Evolutionary conservation across 2,797 vertebrate species (phyloP), one percentile per base, ranked within the genome.

Genomic region (Xiphophorus birchmanni): DNA sequence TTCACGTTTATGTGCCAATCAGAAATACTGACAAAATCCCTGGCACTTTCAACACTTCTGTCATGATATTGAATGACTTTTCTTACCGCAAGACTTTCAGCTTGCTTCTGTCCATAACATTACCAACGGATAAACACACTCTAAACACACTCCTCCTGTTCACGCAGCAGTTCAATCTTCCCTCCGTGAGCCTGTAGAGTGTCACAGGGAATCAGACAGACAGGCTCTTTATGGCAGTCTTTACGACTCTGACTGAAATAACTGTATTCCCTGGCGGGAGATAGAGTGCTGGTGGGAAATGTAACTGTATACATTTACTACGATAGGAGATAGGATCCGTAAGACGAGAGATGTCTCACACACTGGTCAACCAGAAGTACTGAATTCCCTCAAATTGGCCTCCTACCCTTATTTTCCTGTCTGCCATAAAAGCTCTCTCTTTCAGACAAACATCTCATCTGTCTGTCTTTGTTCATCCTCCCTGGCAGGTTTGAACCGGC

Each of bases 241-340:
- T 93, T 93, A 90, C 81, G 90, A 94, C 92, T 92, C 88, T 72
- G 74, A 92, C 91, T 92, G 91, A 93, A 94, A 93, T 91, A 94
- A 93, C 90, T 87, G 90, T 89, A 91, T 92, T 92, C 92, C 93
- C 94, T 54, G 45, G 90, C 87, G 92, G 88, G 89, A 90, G 90
- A 90, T 89, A 82, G 89, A 89, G 87, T 83, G 83, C 84, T 81
- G 86, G 80, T 80, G 73, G 87, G 83, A 92, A 92, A 91, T 91
- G 89, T 89, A 90, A 93, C 93, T 89, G 90, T 94, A 89, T 92
- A 92, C 89, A 89, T 93, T 92, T 92, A 92, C 93, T 92, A 89
- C 80, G 73, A 82, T 29, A 78, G 72, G 84, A 82, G 78, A 82
- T 78, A 74, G 78, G 73, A 75, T 69, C 79, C 74, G 78, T 12